Base-by-base conservation (phyloP, 2,797 vertebrate species). In the Chromis chromis region DNA sequence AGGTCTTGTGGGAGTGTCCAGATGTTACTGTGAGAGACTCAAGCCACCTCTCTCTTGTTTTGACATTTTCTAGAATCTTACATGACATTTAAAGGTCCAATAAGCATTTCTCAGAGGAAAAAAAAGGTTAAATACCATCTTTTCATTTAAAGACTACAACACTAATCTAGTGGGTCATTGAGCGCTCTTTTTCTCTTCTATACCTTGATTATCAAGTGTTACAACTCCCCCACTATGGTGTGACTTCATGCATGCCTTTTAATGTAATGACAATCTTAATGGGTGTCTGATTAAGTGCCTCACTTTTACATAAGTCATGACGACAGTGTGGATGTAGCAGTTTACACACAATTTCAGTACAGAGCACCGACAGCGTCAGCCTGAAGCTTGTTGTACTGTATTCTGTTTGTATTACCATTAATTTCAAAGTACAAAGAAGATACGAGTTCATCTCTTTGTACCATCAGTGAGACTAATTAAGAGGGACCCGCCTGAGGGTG, bases 1-100 rank as follows among this genome's bases (percentile, higher is more conserved):
- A 85, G 79, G 79, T 81, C 83, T 70, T 68, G 88, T 91, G 82
- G 90, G 91, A 87, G 89, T 82, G 79, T 84, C 80, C 84, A 86
- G 87, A 91, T 91, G 91, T 92, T 86, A 76, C 73, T 31, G 69
- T 75, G 70, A 80, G 33, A 88, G 59, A 74, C 49, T 25, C 0
- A 0, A 61, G 65, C 19, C 16, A 39, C 36, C 65, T 21, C 24
- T 44, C 58, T 0, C 42, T 31, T 42, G 28, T 39, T 49, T 67
- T 84, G 82, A 75, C 84, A 88, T 88, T 88, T 84, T 82, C 53
- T 16, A 17, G 17, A 59, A n/a, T 67, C 0, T 25, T 13, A 16
- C 28, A 16, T 72, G 65, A 59, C 48, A 64, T 74, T 81, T 27
- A 74, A 81, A 74, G 50, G 28, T 75, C 57, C 7, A 19, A 36